Base-by-base conservation (phyloP, 1,140 invertebrate genomes). In the Cardiocondyla obscurior region DNA sequence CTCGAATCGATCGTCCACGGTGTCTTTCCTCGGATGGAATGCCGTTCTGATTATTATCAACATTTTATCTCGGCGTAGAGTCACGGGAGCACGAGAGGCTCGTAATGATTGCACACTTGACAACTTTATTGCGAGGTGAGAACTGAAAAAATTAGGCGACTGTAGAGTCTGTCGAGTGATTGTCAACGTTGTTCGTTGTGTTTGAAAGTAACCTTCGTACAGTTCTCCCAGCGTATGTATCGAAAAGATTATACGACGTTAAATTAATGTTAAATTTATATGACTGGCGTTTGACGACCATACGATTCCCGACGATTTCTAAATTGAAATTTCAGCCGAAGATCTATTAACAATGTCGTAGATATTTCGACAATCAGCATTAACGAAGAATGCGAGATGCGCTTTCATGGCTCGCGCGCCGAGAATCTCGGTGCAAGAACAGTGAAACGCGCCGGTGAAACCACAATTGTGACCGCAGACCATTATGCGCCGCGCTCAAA, bases 371-470 rank as follows among this genome's bases (percentile, higher is more conserved):
- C 28, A 36, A 36, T 8, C 3, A 25, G 14, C 6, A 1, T 16
- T 22, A 30, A 19, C n/a, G 12, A n/a, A 10, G 14, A 36, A 76
- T 7, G 28, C 22, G 28, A 33, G 36, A 22, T 16, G 6, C 7
- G 0, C 33, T 39, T 30, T 36, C 30, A 44, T 30, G 7, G 14
- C 22, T 30, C 36, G 39, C 5, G 7, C 39, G 14, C 5, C 60
- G 30, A 22, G 22, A 51, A 28, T 1, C 36, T 60, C 51, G 30
- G 30, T 42, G 3, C 42, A 42, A 42, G 39, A 62, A 67, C 28
- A 39, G 62, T 16, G 46, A 39, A 65, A 51, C 46, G 25, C 19
- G n/a, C n/a, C 28, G 19, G 25, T 49, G 33, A 72, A 70, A 81
- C 39, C 46, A 39, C 33, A 57, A 44, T 19, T 28, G 64, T 22